A percentile compares a stretch with the other conserved stretches of the same genome.
Conservation (phyloP, 2,888 invertebrate genomes). For the Mythimna pallens region DNA sequence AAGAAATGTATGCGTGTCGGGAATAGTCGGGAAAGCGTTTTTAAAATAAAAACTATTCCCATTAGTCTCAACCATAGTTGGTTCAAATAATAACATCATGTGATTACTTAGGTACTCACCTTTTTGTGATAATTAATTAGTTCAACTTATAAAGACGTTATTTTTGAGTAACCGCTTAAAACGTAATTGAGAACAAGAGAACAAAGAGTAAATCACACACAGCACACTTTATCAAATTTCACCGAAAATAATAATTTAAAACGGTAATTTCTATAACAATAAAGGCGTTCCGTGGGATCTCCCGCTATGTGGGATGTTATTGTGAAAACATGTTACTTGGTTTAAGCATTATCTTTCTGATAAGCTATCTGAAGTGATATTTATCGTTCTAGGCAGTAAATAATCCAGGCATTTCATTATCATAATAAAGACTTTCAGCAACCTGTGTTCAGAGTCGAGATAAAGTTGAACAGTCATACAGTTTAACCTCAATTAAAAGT, state of each 20-base stretch:
- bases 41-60: neutral
- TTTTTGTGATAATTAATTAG: constrained; percentile 19
- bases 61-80: neutral
- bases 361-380: constrained; percentile 63
- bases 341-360: constrained; percentile 56
- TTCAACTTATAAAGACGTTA: constrained; percentile 5
- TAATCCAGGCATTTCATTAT: constrained; percentile 49
- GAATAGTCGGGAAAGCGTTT: neutral
- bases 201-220: constrained; percentile 14
- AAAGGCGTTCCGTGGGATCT: constrained; percentile 42
- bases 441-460: constrained; percentile 18
- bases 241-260: constrained; percentile 18
- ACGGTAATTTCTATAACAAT: constrained; percentile 32
- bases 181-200: constrained; percentile 1
- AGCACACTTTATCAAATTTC: constrained; percentile 21
- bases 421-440: constrained; percentile 38
- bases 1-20: neutral
- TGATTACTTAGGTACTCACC: constrained; percentile 39
- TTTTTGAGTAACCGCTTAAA: constrained; percentile 2
- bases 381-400: constrained; percentile 55
- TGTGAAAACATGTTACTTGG: constrained; percentile 60
- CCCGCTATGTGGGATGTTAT: constrained; percentile 62
- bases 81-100: constrained; percentile 23
- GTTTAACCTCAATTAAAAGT: constrained; percentile 6
- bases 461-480: neutral